phyloP scores from a whole-genome alignment of 2,113 vertebrate genomes.

The Galeopterus variegatus region DNA sequence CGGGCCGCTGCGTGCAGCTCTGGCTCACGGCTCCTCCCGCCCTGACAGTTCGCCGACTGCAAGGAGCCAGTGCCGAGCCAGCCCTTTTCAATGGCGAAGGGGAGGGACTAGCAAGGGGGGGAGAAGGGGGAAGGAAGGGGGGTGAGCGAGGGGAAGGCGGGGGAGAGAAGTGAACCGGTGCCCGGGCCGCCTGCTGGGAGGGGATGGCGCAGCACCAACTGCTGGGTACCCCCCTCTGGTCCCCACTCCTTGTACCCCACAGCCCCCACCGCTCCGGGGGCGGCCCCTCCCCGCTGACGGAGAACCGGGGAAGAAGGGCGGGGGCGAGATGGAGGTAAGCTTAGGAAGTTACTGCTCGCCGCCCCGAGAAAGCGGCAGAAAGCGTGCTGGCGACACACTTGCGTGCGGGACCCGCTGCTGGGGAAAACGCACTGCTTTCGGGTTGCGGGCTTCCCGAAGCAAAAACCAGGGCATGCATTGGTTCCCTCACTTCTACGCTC shows the following conservation, averaged over 20 bases:
- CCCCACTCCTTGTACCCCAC: slow-evolving; percentile 55
- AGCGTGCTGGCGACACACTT: neutral
- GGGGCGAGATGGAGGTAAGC: slow-evolving; percentile 54
- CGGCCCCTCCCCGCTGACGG: neutral
- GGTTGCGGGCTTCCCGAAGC: neutral
- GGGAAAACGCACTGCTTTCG: neutral
- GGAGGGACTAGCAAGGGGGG: slow-evolving; percentile 66
- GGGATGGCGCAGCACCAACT: slow-evolving; percentile 59
- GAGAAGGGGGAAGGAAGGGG: slow-evolving; percentile 59
- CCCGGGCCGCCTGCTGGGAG: slow-evolving; percentile 59
- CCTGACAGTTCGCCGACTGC: slow-evolving; percentile 66
- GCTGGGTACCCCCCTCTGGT: slow-evolving; percentile 55
- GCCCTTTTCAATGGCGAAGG: slow-evolving; percentile 72
- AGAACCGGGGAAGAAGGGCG: neutral
- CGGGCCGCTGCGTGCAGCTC: neutral
- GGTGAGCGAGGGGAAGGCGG: slow-evolving; percentile 42
- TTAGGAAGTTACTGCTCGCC: slow-evolving; percentile 51
- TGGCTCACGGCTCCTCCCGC: neutral
- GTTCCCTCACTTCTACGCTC: neutral
- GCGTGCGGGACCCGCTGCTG: neutral
- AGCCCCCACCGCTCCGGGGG: neutral
- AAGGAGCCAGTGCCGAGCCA: slow-evolving; percentile 54
- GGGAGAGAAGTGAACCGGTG: slow-evolving; percentile 36
- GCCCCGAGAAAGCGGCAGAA: neutral
- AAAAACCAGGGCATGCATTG: neutral